phyloP scores from a whole-genome alignment of 2,888 invertebrate species.

The Tuberolachnus salignus region DNA sequence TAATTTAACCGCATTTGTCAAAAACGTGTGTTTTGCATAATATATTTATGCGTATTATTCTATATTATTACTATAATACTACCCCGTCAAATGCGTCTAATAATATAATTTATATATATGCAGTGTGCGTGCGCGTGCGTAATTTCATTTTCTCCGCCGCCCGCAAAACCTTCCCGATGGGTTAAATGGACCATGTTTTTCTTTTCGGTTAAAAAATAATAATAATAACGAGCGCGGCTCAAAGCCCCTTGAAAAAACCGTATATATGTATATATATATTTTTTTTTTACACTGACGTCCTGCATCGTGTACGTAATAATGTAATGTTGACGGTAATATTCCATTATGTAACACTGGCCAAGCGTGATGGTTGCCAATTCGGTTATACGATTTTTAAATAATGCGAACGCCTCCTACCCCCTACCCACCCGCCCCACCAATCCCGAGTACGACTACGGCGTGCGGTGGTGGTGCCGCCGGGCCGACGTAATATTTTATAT shows the following conservation, averaged over 20 bases:
- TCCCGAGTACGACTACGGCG: background rate
- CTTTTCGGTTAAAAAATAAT: slow-evolving; percentile 29
- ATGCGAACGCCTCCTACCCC: background rate
- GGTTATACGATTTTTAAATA: slow-evolving; percentile 43
- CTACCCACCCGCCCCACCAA: background rate
- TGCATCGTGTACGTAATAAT: background rate
- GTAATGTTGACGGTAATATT: slow-evolving; percentile 48
- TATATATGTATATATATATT: slow-evolving; percentile 10
- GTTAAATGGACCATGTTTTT: slow-evolving; percentile 50
- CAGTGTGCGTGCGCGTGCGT: background rate
- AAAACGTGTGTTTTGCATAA: slow-evolving; percentile 49
- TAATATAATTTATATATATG: background rate
- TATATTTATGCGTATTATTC: background rate
- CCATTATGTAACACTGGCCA: slow-evolving; percentile 46
- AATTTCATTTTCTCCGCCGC: slow-evolving; percentile 19
- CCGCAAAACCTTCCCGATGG: background rate
- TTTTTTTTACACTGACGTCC: background rate
- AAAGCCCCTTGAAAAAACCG: slow-evolving; percentile 40
- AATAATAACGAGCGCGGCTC: slow-evolving; percentile 28
- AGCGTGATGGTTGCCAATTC: slow-evolving; percentile 51
- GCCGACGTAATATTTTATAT: slow-evolving; percentile 30
- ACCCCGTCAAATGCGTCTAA: background rate
- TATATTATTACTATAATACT: background rate
- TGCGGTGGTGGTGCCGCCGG: background rate
- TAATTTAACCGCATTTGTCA: slow-evolving; percentile 47